Conservation (phyloP, 1,140 invertebrate species). For the Rhyzopertha dominica region DNA sequence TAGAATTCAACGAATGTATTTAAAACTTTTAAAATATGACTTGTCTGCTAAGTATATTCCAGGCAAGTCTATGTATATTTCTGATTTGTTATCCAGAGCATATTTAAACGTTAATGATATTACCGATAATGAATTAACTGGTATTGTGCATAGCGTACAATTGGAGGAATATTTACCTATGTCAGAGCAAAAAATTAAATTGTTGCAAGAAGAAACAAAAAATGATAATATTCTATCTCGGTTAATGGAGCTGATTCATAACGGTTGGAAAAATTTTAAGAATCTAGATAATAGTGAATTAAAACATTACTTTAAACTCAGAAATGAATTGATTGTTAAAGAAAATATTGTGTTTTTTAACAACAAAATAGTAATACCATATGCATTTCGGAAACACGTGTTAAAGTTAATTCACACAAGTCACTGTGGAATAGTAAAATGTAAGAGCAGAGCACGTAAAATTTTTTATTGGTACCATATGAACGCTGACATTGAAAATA, state of each 20-base stretch:
- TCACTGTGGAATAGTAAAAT: not conserved
- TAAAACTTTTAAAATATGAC: conserved; percentile 42
- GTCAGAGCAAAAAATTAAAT: conserved; percentile 1
- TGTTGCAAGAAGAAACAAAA: conserved; percentile 8
- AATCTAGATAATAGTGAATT: not conserved
- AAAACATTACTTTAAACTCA: conserved; percentile 7
- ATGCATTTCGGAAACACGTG: not conserved
- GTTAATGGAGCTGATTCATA: not conserved
- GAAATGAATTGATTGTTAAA: conserved; percentile 8
- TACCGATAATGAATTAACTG: conserved; percentile 17
- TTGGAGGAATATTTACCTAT: conserved; percentile 11
- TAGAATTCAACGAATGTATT: conserved; percentile 44
- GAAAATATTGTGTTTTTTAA: conserved; percentile 14
- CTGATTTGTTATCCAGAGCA: conserved; percentile 35
- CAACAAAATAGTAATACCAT: conserved; percentile 12
- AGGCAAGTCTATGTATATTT: conserved; percentile 32
- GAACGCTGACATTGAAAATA: conserved; percentile 2
- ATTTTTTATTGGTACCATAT: conserved; percentile 6
- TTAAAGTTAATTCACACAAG: conserved; percentile 2
- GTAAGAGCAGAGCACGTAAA: not conserved
- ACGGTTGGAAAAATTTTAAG: conserved; percentile 5
- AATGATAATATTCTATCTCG: conserved; percentile 6
- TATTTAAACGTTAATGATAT: conserved; percentile 8
- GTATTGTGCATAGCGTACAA: too few species aligned
- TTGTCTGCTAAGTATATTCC: conserved; percentile 31